Percentiles rank a stretch among this genome's conserved stretches.
phyloP scores from a whole-genome alignment of 2,888 invertebrate species.

The Hemistola chrysoprasaria region DNA sequence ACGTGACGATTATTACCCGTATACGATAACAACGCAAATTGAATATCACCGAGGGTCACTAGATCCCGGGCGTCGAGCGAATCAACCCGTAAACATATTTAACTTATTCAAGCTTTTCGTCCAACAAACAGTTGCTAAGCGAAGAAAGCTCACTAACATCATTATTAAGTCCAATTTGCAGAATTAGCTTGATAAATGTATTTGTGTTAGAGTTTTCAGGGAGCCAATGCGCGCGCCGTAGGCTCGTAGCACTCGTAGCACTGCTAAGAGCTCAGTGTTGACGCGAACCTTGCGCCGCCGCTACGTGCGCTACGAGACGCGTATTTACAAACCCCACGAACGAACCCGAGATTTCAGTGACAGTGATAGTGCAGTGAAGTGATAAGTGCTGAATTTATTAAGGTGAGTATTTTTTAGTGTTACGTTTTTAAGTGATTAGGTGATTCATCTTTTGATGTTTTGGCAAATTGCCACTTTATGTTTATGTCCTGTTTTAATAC shows the following conservation, averaged over 20 bases:
- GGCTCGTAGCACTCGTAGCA: slow-evolving; percentile 42
- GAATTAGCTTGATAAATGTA: slow-evolving; percentile 78
- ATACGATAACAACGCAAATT: slow-evolving; percentile 37
- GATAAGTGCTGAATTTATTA: slow-evolving; percentile 37
- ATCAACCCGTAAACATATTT: slow-evolving; percentile 64
- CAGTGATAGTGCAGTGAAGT: slow-evolving; percentile 39
- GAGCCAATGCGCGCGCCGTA: slow-evolving; percentile 75
- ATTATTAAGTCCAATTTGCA: slow-evolving; percentile 78
- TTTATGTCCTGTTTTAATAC: slow-evolving; percentile 30
- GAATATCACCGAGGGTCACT: slow-evolving; percentile 38
- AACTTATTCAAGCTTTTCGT: slow-evolving; percentile 59
- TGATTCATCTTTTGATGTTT: slow-evolving; percentile 16
- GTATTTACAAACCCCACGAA: no score
- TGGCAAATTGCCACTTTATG: slow-evolving; percentile 26
- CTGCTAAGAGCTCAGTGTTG: slow-evolving; percentile 54
- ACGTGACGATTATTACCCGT: no score
- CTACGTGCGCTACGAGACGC: slow-evolving; percentile 35
- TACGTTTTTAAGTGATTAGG: neutral
- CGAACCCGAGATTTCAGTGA: slow-evolving; percentile 30
- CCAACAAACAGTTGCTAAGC: slow-evolving; percentile 53
- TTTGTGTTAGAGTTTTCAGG: slow-evolving; percentile 74
- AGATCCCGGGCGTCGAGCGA: slow-evolving; percentile 35
- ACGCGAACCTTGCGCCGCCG: slow-evolving; percentile 41
- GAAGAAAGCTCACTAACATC: slow-evolving; percentile 59
- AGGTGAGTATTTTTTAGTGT: slow-evolving; percentile 33